Evolutionary conservation across 2,797 vertebrate species (phyloP).

Genomic region (Neopelma chrysocephalum): DNA sequence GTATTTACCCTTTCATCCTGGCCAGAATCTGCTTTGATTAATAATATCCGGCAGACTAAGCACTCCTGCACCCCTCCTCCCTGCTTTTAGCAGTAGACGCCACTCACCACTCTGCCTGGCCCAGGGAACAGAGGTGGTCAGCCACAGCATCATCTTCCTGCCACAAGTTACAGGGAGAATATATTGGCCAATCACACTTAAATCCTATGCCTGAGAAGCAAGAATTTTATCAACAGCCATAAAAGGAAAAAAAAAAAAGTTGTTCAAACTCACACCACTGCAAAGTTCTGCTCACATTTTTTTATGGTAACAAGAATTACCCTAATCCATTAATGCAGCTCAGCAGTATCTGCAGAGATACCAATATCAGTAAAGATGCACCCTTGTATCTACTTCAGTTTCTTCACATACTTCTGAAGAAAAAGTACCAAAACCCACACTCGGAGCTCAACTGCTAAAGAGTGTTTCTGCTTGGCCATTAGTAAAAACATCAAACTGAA

Average conservation of each 20-base stretch:
- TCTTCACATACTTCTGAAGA: not conserved
- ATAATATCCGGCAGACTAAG: not conserved
- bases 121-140: not conserved
- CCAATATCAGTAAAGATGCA: rapidly evolving
- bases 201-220: not conserved
- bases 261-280: not conserved
- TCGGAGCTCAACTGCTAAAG: not conserved
- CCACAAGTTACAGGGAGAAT: not conserved
- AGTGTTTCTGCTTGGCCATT: not conserved
- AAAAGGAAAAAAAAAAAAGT: not conserved
- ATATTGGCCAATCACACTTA: not conserved
- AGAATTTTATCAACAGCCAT: not conserved
- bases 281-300: not conserved
- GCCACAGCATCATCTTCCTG: not conserved
- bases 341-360: not conserved
- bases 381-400: not conserved
- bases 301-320: not conserved
- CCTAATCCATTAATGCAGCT: not conserved
- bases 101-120: not conserved
- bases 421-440: not conserved
- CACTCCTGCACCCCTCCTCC: not conserved
- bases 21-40: not conserved
- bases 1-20: not conserved
- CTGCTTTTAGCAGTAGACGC: not conserved
- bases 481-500: not conserved